phyloP scores from a whole-genome alignment of 53 echinoderm and acorn worm genomes.

The Pentamera pediparva region DNA sequence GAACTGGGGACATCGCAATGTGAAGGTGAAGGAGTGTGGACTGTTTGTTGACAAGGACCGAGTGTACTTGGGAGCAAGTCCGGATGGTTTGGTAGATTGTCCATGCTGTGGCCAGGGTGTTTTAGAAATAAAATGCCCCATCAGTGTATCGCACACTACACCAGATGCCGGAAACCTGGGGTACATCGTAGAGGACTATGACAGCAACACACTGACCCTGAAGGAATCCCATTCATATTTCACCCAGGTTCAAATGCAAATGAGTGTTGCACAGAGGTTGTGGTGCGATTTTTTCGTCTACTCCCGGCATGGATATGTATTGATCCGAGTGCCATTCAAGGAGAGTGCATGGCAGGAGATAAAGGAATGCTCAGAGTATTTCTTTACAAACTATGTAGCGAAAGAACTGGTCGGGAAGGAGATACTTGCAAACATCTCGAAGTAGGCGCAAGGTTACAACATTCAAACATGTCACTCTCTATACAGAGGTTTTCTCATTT shows the following conservation, averaged over 20 bases:
- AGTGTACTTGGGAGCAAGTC: not conserved
- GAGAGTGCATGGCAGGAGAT: too few species aligned
- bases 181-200: not conserved
- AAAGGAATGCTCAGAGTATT: too few species aligned
- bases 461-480: too few species aligned
- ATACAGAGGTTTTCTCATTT: too few species aligned
- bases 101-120: constrained; percentile 11
- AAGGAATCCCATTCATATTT: constrained; percentile 14
- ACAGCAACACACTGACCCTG: not conserved
- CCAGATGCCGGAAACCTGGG: not conserved
- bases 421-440: too few species aligned
- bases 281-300: constrained; percentile 11
- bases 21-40: not conserved
- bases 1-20: too few species aligned
- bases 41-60: not conserved
- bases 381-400: not conserved
- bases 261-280: not conserved
- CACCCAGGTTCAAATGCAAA: not conserved
- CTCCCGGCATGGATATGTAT: too few species aligned
- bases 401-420: too few species aligned
- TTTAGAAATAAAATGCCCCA: constrained; percentile 15
- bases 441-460: not conserved
- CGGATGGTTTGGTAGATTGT: not conserved
- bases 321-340: too few species aligned
- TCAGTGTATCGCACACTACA: not conserved